These are phyloP conservation scores for Cygnus atratus DNA, from an alignment of 2,113 vertebrate species.

Conservation along the genomic window DNA sequence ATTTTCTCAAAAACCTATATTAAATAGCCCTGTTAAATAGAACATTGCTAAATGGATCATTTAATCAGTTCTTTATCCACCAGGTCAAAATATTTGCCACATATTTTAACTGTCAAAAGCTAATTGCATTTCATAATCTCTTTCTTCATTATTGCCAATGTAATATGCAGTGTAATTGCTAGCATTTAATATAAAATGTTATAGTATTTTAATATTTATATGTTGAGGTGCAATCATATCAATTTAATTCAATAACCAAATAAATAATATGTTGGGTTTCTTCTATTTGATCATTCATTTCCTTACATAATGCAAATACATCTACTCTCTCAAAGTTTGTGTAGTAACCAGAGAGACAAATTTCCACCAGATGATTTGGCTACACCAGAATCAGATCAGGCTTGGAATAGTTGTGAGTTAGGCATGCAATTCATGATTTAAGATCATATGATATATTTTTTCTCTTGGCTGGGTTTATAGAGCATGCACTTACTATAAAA, in stretches of 20 bases:
- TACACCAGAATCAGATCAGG: background rate
- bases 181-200: background rate
- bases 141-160: background rate
- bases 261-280: background rate
- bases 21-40: background rate
- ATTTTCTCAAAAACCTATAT: too few species aligned
- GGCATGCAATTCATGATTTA: background rate
- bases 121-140: background rate
- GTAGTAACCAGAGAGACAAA: background rate
- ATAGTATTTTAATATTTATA: background rate
- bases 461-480: background rate
- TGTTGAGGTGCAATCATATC: background rate
- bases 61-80: background rate
- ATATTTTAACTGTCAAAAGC: background rate
- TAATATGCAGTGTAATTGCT: background rate
- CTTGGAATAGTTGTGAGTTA: background rate
- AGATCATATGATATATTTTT: background rate
- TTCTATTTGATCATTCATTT: background rate
- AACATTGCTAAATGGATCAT: background rate
- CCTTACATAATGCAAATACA: background rate
- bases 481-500: background rate
- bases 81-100: fast-evolving
- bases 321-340: background rate
- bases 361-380: background rate
- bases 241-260: background rate